A percentile compares a stretch with the other conserved stretches of the same genome.
These are phyloP conservation scores for Lipophrys pholis DNA, from an alignment of 2,113 vertebrate species.

Conservation along the genomic window DNA sequence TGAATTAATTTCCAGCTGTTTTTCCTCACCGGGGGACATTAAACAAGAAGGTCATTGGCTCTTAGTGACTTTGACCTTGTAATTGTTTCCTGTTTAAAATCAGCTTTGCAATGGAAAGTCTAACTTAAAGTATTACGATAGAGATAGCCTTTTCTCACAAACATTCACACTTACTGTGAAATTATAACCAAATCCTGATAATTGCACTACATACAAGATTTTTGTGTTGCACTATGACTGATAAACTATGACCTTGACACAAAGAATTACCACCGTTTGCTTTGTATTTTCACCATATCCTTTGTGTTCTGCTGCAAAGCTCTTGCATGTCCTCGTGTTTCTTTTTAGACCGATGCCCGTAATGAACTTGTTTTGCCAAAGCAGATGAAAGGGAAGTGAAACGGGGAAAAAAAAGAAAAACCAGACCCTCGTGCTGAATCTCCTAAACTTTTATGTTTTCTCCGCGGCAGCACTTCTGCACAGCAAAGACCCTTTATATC, in stretches of 20 bases:
- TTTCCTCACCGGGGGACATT: too few species aligned
- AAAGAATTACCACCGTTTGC: conserved; percentile 3
- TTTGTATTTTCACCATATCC: conserved; percentile 17
- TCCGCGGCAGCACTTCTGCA: conserved; percentile 92
- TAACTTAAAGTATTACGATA: too few species aligned
- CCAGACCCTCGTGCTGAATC: not conserved
- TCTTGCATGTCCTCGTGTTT: not conserved
- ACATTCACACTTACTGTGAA: too few species aligned
- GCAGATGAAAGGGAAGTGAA: conserved; percentile 21
- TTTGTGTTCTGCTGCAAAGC: not conserved
- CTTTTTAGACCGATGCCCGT: not conserved
- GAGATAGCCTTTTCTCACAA: too few species aligned
- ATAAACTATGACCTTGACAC: conserved; percentile 10
- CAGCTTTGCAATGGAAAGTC: too few species aligned
- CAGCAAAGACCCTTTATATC: conserved; percentile 97
- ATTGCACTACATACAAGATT: not conserved
- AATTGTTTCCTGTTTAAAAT: too few species aligned
- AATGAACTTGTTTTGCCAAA: not conserved
- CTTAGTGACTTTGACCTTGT: too few species aligned
- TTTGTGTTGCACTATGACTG: not conserved
- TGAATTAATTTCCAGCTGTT: too few species aligned
- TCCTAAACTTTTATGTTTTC: conserved; percentile 4
- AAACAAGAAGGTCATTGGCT: too few species aligned
- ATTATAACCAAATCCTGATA: too few species aligned
- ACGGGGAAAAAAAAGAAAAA: not conserved